phyloP scores from a whole-genome alignment of 2,113 vertebrate species.

The Dicentrarchus labrax region DNA sequence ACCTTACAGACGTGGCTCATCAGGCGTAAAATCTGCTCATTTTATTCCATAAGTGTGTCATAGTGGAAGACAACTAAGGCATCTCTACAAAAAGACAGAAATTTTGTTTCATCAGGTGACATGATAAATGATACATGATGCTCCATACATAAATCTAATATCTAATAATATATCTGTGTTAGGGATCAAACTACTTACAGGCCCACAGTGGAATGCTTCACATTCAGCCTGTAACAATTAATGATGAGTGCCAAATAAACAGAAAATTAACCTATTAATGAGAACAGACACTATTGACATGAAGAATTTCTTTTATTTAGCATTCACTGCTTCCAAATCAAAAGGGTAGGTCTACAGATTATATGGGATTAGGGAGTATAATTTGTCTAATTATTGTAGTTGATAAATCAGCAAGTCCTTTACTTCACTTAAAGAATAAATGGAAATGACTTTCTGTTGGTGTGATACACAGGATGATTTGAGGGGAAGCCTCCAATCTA shows the following conservation, averaged over 20 bases:
- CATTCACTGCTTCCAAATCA: background rate
- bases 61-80: background rate
- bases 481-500: constrained; percentile 6
- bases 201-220: background rate
- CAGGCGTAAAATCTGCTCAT: background rate
- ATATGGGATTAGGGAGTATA: constrained; percentile 4
- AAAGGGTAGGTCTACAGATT: background rate
- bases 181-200: background rate
- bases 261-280: constrained; percentile 43
- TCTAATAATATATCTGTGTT: no score
- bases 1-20: background rate
- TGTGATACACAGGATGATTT: background rate
- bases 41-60: background rate
- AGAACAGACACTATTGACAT: constrained; percentile 6
- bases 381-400: background rate
- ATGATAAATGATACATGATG: no score
- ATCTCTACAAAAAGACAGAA: background rate
- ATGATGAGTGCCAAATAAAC: constrained; percentile 20
- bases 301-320: constrained; percentile 10
- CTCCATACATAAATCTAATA: background rate
- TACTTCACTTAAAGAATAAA: background rate
- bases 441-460: background rate
- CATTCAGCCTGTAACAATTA: constrained; percentile 17
- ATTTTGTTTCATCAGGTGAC: no score
- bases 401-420: background rate